These are phyloP conservation scores for Periparus ater DNA, from an alignment of 2,797 vertebrate species.

Conservation along the genomic window DNA sequence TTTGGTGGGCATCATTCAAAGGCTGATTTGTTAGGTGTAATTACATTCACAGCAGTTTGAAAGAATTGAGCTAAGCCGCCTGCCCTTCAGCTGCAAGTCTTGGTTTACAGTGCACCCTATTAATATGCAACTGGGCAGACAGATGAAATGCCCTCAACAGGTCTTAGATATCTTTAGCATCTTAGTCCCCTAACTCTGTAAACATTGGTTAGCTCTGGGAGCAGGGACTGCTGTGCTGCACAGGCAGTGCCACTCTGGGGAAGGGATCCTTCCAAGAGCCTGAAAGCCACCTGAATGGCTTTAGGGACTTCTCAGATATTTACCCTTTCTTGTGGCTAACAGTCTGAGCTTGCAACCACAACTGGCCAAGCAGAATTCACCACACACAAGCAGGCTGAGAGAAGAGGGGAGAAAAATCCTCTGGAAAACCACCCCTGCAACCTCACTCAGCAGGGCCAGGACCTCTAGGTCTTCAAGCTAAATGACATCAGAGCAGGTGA, in stretches of 20 bases:
- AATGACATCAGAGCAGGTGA: constrained; percentile 37
- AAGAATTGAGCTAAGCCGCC: constrained; percentile 64
- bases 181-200: constrained; percentile 48
- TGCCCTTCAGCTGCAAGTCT: constrained; percentile 61
- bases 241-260: not conserved
- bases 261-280: not conserved
- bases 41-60: constrained; percentile 68
- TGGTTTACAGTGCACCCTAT: constrained; percentile 56
- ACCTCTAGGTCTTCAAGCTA: constrained; percentile 8
- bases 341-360: not conserved
- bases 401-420: not conserved
- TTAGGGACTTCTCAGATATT: not conserved
- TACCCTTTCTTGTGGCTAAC: not conserved
- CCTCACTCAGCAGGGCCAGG: not conserved
- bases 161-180: constrained; percentile 60
- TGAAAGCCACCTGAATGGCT: not conserved
- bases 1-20: constrained; percentile 67
- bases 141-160: constrained; percentile 62
- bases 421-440: not conserved
- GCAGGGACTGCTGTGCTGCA: not conserved
- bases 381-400: not conserved
- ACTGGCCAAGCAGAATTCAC: not conserved
- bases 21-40: constrained; percentile 69
- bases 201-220: constrained; percentile 34
- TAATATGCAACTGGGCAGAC: constrained; percentile 65